These are phyloP conservation scores for Phyllostomus hastatus DNA, from an alignment of 2,113 vertebrate genomes.

Conservation along the genomic window DNA sequence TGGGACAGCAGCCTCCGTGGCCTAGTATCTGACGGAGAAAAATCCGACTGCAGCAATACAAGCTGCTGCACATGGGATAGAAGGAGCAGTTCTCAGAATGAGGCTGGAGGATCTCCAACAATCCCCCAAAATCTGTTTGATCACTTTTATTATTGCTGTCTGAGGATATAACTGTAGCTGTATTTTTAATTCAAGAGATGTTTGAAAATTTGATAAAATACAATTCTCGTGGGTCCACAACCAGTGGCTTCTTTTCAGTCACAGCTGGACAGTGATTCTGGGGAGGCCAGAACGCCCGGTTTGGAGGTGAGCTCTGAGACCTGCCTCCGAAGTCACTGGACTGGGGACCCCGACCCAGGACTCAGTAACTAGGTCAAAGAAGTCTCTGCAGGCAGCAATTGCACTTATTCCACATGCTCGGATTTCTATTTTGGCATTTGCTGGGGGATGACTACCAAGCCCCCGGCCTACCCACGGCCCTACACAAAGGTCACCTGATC, in stretches of 20 bases:
- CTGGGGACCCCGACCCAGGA: no score
- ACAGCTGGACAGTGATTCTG: background rate
- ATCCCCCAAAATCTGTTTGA: background rate
- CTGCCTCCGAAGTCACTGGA: background rate
- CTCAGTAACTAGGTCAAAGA: fast-evolving
- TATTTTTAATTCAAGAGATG: background rate
- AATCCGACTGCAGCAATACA: background rate
- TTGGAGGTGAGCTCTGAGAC: background rate
- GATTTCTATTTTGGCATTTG: background rate
- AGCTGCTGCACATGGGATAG: fast-evolving
- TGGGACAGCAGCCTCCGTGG: background rate
- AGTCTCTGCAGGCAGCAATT: background rate
- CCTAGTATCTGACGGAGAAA: fast-evolving
- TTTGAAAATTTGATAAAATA: background rate
- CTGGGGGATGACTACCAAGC: background rate
- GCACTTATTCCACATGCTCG: background rate
- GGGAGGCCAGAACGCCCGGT: background rate
- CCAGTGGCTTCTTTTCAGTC: background rate
- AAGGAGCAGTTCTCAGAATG: background rate
- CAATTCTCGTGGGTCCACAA: background rate
- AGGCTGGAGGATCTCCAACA: background rate
- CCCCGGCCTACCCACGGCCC: background rate
- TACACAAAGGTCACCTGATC: background rate
- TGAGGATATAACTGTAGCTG: background rate
- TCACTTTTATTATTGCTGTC: background rate